Evolutionary conservation across 2,113 vertebrate species (phyloP).

Genomic region (Papio anubis): DNA sequence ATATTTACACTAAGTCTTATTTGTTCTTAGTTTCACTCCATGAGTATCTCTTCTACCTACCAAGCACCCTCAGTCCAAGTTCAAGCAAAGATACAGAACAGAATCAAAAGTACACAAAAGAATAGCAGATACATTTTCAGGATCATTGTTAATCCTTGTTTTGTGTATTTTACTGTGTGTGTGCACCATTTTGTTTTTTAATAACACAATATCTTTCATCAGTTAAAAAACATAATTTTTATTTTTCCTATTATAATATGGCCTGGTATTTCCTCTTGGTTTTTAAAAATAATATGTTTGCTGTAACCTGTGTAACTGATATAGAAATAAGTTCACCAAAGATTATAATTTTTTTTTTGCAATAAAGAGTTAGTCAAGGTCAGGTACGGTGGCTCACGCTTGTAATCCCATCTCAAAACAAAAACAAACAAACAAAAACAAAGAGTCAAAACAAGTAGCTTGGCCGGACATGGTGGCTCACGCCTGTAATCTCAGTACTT

Average conservation of each 20-base stretch:
- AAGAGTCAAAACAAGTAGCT: no score
- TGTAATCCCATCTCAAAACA: no score
- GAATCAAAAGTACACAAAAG: neutral
- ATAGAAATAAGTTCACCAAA: neutral
- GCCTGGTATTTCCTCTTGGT: neutral
- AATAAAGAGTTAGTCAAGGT: neutral
- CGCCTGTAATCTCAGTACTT: no score
- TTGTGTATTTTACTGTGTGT: neutral
- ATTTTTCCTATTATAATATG: neutral
- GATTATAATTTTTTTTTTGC: neutral
- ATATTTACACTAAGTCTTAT: neutral
- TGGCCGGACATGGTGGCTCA: no score
- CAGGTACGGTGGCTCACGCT: no score
- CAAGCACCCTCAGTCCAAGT: neutral
- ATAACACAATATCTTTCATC: neutral
- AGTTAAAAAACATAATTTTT: neutral
- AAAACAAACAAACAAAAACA: no score
- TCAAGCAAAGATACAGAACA: neutral
- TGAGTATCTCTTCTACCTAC: neutral
- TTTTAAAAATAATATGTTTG: neutral
- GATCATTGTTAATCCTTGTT: neutral
- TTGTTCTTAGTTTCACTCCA: neutral
- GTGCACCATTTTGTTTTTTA: neutral
- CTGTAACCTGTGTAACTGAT: neutral
- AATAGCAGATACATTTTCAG: neutral